Percentiles rank a stretch among this genome's conserved stretches.
Conservation (phyloP, 2,888 invertebrate genomes). For the Mactromeris polynyma region DNA sequence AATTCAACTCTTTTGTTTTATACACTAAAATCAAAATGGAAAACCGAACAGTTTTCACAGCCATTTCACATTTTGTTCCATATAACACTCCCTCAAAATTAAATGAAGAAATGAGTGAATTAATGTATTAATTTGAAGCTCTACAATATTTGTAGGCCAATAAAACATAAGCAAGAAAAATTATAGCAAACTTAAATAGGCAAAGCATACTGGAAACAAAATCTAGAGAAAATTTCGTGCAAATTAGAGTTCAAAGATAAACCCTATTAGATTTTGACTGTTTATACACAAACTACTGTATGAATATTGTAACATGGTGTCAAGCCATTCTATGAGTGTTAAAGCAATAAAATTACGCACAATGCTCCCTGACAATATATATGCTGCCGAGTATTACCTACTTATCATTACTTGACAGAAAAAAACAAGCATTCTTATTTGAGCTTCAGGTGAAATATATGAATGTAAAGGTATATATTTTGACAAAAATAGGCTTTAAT, state of each 20-base stretch:
- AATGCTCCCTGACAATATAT: background rate
- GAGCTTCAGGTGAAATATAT: too few relatives aligned
- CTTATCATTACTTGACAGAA: too few relatives aligned
- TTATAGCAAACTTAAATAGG: background rate
- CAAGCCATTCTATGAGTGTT: background rate
- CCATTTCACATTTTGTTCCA: too few relatives aligned
- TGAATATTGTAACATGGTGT: background rate
- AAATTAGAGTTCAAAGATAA: background rate
- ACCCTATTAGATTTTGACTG: background rate
- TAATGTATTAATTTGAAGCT: background rate
- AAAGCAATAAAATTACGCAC: background rate
- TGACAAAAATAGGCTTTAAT: too few relatives aligned
- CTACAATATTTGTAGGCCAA: background rate
- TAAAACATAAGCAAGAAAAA: background rate
- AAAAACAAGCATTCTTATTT: too few relatives aligned
- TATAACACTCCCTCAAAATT: background rate
- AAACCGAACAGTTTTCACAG: background rate
- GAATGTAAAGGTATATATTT: too few relatives aligned
- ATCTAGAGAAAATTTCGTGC: background rate
- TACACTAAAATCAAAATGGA: background rate
- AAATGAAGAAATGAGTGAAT: background rate
- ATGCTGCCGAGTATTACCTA: background rate
- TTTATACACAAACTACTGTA: background rate
- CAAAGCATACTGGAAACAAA: background rate
- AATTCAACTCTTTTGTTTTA: too few relatives aligned